phyloP scores from a whole-genome alignment of 2,113 vertebrate genomes.

The Empidonax alnorum region DNA sequence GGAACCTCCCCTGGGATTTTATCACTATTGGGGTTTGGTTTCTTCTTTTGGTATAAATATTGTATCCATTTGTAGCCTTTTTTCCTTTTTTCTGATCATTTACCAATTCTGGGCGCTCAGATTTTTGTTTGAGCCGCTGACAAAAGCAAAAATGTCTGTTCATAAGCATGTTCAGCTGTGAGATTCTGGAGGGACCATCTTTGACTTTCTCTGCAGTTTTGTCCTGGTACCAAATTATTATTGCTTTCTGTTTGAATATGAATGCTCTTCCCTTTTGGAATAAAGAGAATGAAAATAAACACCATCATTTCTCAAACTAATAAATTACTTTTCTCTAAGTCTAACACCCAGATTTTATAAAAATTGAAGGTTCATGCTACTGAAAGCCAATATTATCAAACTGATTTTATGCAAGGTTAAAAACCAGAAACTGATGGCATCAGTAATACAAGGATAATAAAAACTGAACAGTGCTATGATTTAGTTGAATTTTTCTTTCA shows the following conservation, averaged over 20 bases:
- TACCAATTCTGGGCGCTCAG: not conserved
- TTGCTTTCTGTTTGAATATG: not conserved
- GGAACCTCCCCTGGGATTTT: not conserved
- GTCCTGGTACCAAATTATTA: not conserved
- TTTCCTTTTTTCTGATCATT: not conserved
- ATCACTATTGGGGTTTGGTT: not conserved
- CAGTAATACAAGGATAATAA: not conserved
- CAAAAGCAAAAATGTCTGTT: not conserved
- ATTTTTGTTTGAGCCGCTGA: not conserved
- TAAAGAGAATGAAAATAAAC: not conserved
- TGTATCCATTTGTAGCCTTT: not conserved
- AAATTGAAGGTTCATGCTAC: not conserved
- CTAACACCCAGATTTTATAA: not conserved
- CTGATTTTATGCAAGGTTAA: not conserved
- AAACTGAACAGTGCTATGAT: not conserved
- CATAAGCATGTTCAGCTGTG: not conserved
- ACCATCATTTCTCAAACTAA: not conserved
- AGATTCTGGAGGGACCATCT: not conserved
- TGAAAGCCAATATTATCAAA: not conserved
- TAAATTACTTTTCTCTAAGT: not conserved
- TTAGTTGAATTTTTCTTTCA: not conserved
- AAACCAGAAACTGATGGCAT: not conserved
- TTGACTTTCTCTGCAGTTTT: not conserved
- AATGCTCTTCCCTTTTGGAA: not conserved
- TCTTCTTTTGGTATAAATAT: not conserved